Base-by-base conservation (phyloP, 1,140 invertebrate genomes). In the Ephestia elutella region DNA sequence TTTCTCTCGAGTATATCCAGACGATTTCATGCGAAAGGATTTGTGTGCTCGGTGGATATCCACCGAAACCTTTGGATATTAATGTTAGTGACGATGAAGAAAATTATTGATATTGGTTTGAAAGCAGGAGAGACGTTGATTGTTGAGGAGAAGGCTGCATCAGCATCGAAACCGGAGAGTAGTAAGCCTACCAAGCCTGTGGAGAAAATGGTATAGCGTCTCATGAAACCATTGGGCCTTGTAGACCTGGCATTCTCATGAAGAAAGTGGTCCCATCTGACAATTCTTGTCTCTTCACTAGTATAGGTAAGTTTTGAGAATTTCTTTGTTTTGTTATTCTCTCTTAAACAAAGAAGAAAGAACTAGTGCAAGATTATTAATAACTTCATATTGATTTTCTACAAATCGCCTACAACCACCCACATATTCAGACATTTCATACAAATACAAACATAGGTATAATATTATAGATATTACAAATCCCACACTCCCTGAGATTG, bases 281-380 rank as follows among this genome's bases (percentile, higher is more conserved):
- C 82, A 98, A 99, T 86, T 98, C 97, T 3, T 99, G 97, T 87
- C 90, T 99, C 15, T 99, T 99, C 87, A 97, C 95, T 57, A 97
- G 96, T 80, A 92, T 98, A 73, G 92, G 90, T 91, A 76, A 80
- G 68, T 60, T 61, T 49, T 60, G 32, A 63, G 21, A 38, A 65
- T 50, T 54, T 62, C 63, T 62, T 66, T 59, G 30, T 54, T 63
- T 25, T 63, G 18, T 32, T 13, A 17, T 18, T 60, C 63, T 59
- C 44, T 55, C 63, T 30, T 19, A 50, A n/a, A n/a, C n/a, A n/a
- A n/a, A n/a, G n/a, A n/a, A n/a, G n/a, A n/a, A n/a, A n/a, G n/a
- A n/a, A n/a, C n/a, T n/a, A n/a, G n/a, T n/a, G n/a, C n/a, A n/a
- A n/a, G n/a, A n/a, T n/a, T n/a, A n/a, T n/a, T n/a, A n/a, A n/a